Conservation (phyloP, 2,888 invertebrate species). For the Vesta saturnalis region DNA sequence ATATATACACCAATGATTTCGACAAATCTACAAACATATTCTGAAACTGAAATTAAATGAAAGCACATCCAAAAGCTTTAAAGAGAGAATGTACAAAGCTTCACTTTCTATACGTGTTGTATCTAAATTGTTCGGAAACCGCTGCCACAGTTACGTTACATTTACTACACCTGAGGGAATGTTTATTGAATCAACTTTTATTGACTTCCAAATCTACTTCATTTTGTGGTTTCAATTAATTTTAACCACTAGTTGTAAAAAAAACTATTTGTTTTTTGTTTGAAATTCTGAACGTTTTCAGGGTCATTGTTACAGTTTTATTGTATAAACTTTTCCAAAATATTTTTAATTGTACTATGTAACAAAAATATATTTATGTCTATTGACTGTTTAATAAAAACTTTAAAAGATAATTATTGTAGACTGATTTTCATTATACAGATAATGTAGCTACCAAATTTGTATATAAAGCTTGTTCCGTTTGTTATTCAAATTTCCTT, state of each 20-base stretch:
- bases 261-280: no score
- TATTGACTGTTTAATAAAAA: no score
- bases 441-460: no score
- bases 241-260: not conserved
- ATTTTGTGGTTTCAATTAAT: slow-evolving; percentile 1
- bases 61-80: not conserved
- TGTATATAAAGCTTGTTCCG: no score
- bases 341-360: no score
- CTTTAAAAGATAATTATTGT: no score
- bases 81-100: not conserved
- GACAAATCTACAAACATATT: slow-evolving; percentile 1
- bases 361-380: no score
- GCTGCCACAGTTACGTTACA: slow-evolving; percentile 5
- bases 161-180: slow-evolving; percentile 13
- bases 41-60: not conserved
- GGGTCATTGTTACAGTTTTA: no score
- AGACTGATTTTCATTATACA: no score
- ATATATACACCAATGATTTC: not conserved
- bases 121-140: slow-evolving; percentile 9
- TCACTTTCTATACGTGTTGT: slow-evolving; percentile 6
- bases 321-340: no score
- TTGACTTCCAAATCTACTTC: slow-evolving; percentile 3
- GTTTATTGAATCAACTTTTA: slow-evolving; percentile 11
- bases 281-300: no score
- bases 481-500: no score